Conservation (phyloP, 2,888 invertebrate genomes). For the Campaea margaritaria region DNA sequence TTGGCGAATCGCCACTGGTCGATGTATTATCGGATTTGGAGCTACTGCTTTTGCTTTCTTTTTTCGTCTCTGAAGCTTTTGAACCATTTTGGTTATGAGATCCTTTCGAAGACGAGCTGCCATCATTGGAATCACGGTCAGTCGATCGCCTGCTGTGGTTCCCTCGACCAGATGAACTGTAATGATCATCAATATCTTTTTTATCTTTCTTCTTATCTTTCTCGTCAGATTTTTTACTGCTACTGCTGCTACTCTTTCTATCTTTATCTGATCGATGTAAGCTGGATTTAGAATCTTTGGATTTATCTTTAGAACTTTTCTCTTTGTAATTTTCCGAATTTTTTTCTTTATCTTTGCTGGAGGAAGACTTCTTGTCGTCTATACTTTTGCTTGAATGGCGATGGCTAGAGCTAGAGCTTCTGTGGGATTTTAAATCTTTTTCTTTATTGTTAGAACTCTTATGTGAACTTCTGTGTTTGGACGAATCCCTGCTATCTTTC, state of each 20-base stretch:
- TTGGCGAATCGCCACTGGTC: conserved; percentile 78
- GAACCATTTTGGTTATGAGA: conserved; percentile 67
- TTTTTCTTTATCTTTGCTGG: conserved; percentile 60
- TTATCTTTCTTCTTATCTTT: conserved; percentile 80
- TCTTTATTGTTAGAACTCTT: conserved; percentile 66
- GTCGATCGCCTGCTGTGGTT: conserved; percentile 89
- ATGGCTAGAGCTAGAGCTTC: conserved; percentile 67
- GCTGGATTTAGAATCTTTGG: conserved; percentile 67
- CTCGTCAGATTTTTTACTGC: conserved; percentile 73
- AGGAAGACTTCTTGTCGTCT: conserved; percentile 65
- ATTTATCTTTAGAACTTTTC: conserved; percentile 64
- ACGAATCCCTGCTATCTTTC: conserved; percentile 73
- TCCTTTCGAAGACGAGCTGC: conserved; percentile 82
- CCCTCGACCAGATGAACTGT: conserved; percentile 87
- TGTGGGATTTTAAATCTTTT: conserved; percentile 70
- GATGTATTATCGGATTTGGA: conserved; percentile 78
- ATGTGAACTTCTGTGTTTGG: conserved; percentile 72
- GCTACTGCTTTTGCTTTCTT: conserved; percentile 71
- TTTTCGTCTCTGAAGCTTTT: conserved; percentile 70
- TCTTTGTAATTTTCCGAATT: conserved; percentile 60
- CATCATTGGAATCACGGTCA: conserved; percentile 92
- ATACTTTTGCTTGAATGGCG: conserved; percentile 67
- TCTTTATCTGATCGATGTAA: conserved; percentile 77
- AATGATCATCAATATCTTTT: conserved; percentile 89
- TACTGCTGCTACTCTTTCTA: conserved; percentile 62